phyloP scores from a whole-genome alignment of 2,888 invertebrate genomes.

The Cantharis lateralis region DNA sequence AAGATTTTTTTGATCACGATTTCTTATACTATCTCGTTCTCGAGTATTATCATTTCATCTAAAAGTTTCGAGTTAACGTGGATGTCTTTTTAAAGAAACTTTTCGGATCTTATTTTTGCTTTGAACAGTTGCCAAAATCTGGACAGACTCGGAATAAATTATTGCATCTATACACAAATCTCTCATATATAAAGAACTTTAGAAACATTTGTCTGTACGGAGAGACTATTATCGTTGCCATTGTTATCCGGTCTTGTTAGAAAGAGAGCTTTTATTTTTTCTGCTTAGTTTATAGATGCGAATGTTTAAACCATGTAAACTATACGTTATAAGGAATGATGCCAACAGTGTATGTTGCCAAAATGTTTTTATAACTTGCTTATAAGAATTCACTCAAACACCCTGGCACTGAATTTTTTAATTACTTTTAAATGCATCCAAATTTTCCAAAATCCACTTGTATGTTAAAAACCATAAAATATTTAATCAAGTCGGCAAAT shows the following conservation, averaged over 20 bases:
- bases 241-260: constrained; percentile 24
- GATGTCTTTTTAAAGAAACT: constrained; percentile 23
- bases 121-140: constrained; percentile 34
- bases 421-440: neutral
- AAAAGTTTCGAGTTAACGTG: constrained; percentile 18
- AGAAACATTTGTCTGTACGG: constrained; percentile 29
- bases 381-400: constrained; percentile 10
- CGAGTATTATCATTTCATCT: constrained; percentile 4
- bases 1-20: neutral
- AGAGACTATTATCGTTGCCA: constrained; percentile 29
- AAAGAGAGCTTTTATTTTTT: constrained; percentile 18
- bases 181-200: constrained; percentile 34
- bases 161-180: constrained; percentile 36
- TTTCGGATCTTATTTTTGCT: constrained; percentile 28
- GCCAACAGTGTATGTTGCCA: constrained; percentile 36
- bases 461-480: neutral
- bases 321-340: constrained; percentile 24
- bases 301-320: constrained; percentile 29
- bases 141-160: constrained; percentile 34
- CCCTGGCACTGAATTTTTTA: constrained; percentile 13
- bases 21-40: constrained; percentile 1
- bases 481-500: neutral
- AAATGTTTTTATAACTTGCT: constrained; percentile 33
- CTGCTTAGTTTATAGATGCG: constrained; percentile 20
- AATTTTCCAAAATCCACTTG: neutral